A percentile compares a stretch with the other conserved stretches of the same genome.
These are phyloP conservation scores for Perdita meconis DNA, from an alignment of 2,888 invertebrate species.

Conservation along the genomic window DNA sequence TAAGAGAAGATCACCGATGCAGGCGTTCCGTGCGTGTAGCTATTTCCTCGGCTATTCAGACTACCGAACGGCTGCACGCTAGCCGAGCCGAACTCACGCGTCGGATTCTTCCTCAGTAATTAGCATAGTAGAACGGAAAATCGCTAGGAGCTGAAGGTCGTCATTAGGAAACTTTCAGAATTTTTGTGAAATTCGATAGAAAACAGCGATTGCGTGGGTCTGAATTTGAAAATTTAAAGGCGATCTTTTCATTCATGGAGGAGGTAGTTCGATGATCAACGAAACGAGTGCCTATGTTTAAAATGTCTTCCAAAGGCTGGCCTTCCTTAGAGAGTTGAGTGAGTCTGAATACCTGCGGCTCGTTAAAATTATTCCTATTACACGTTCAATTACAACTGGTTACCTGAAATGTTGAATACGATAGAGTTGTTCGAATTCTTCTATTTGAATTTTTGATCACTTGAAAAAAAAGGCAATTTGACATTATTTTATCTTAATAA, in stretches of 20 bases:
- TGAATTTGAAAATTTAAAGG: neutral
- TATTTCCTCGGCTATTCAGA: conserved; percentile 23
- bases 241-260: neutral
- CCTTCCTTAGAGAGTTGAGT: conserved; percentile 40
- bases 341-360: conserved; percentile 8
- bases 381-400: conserved; percentile 26
- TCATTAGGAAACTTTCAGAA: neutral
- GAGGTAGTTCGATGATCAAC: conserved; percentile 34
- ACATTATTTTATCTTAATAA: neutral
- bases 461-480: neutral
- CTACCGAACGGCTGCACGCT: neutral
- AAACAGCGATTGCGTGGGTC: too few relatives aligned
- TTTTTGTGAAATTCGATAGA: neutral
- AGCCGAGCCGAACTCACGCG: conserved; percentile 30
- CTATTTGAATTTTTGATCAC: neutral
- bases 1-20: conserved; percentile 8
- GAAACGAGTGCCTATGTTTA: conserved; percentile 65
- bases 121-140: neutral
- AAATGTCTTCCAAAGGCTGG: conserved; percentile 62
- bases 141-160: neutral
- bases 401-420: conserved; percentile 31
- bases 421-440: conserved; percentile 31
- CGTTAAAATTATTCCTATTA: neutral
- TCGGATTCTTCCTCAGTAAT: conserved; percentile 23
- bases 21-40: neutral